A percentile compares a stretch with the other conserved stretches of the same genome.
Evolutionary conservation across 53 echinoderm and acorn worm genomes (phyloP).

Genomic region (Henricia sp.): DNA sequence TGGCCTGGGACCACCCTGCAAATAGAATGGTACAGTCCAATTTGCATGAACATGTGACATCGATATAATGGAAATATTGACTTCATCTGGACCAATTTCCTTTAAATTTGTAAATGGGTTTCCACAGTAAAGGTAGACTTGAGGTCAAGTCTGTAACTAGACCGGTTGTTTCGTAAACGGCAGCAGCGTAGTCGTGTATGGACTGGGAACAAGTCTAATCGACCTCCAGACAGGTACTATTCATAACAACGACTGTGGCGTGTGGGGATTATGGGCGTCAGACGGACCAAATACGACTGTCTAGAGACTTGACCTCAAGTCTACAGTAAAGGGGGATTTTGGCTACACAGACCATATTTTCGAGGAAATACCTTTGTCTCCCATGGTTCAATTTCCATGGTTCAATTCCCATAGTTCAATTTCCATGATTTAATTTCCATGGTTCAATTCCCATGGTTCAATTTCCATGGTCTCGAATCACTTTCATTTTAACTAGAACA

Average conservation of each 20-base stretch:
- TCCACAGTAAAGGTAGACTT: not conserved
- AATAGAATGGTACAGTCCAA: not conserved
- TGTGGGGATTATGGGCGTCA: no score
- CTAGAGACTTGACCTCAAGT: no score
- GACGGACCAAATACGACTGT: no score
- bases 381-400: not conserved
- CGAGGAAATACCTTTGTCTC: no score
- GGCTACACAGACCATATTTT: no score
- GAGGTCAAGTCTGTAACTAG: not conserved
- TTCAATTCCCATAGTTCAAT: not conserved
- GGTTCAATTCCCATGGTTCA: not conserved
- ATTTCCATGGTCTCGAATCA: not conserved
- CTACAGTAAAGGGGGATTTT: no score
- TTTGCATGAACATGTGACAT: not conserved
- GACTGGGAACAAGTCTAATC: no score
- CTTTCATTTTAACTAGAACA: not conserved
- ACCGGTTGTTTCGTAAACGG: not conserved
- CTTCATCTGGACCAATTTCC: not conserved
- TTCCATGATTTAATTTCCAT: not conserved
- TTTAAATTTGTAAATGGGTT: not conserved
- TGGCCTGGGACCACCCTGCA: not conserved
- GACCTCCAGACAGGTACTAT: no score
- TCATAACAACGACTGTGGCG: no score
- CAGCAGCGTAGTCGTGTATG: not conserved
- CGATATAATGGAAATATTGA: not conserved